These are phyloP conservation scores for Drosophila pseudoananassae DNA, from an alignment of 1,140 invertebrate genomes.

Conservation along the genomic window DNA sequence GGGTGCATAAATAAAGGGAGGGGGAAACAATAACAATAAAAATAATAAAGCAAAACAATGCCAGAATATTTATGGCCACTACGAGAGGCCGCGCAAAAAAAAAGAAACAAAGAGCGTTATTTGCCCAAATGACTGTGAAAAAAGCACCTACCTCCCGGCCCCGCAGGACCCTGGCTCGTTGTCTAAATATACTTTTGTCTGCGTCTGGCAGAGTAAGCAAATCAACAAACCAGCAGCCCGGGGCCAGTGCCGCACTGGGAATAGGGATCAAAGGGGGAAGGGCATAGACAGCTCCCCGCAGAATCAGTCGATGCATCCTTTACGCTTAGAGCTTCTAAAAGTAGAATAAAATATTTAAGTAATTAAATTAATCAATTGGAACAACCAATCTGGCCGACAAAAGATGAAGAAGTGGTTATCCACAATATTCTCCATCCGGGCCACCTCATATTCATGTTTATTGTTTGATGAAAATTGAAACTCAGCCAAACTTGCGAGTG, in stretches of 20 bases:
- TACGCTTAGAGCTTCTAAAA: slow-evolving; percentile 37
- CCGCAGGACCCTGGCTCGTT: not conserved
- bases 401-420: no score
- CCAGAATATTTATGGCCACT: slow-evolving; percentile 75
- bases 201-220: slow-evolving; percentile 71
- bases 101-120: slow-evolving; percentile 51
- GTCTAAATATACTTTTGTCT: slow-evolving; percentile 70
- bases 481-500: slow-evolving; percentile 24
- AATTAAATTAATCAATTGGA: not conserved
- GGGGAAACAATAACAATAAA: slow-evolving; percentile 79
- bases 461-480: slow-evolving; percentile 28
- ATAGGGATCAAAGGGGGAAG: slow-evolving; percentile 41
- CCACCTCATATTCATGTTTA: not conserved
- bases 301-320: slow-evolving; percentile 32
- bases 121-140: slow-evolving; percentile 74
- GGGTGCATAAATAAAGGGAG: not conserved
- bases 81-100: slow-evolving; percentile 21
- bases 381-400: not conserved
- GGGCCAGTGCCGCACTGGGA: slow-evolving; percentile 69
- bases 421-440: no score
- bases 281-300: not conserved
- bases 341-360: not conserved
- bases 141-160: slow-evolving; percentile 15
- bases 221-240: slow-evolving; percentile 65
- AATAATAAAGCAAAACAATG: slow-evolving; percentile 83